Evolutionary conservation across 2,113 vertebrate species (phyloP), one percentile per base, ranked within the genome.

Genomic region (Macquaria ambigua): DNA sequence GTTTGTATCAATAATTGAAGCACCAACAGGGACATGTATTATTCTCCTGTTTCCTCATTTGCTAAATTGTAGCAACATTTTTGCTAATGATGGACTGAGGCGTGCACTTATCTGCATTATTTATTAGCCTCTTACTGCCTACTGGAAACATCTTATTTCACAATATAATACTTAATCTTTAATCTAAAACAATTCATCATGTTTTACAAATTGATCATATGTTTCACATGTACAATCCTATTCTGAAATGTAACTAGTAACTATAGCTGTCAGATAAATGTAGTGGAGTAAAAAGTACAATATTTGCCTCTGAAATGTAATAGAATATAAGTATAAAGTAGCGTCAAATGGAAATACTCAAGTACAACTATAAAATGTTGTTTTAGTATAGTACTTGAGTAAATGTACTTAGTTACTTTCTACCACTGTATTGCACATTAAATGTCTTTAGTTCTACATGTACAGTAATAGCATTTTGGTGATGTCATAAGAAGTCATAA

Each of bases 1-100:
- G 83, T 81, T 72, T 90, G 81, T 85, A 86, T 93, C 86, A 92
- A 88, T 92, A 89, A 89, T 83, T 87, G 69, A 92, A 86, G 72
- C 66, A 80, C 62, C 83, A 84, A 86, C 52, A 62, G 76, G 81
- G 81, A 86, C 79, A 66, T 41, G 81, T 56, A 71, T 88, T 89
- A 81, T 89, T 74, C 79, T 84, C 55, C 48, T 70, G 66, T 90
- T 90, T 85, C 83, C 85, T 91, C 85, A 77, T 92, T 85, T 85
- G 81, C 80, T 78, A 77, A 90, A 87, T 84, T 87, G 73, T 59
- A 53, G 80, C 79, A 91, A 75, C 78, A 82, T 77, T 81, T 88
- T 79, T 75, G 41, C 63, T 86, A 88, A 86, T 82, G 83, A 86
- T 77, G 79, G 48, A 81, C 69, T 73, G 12, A 78, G 39, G 66